Base-by-base conservation (phyloP, 2,797 vertebrate species). In the Sebastes oblongus region DNA sequence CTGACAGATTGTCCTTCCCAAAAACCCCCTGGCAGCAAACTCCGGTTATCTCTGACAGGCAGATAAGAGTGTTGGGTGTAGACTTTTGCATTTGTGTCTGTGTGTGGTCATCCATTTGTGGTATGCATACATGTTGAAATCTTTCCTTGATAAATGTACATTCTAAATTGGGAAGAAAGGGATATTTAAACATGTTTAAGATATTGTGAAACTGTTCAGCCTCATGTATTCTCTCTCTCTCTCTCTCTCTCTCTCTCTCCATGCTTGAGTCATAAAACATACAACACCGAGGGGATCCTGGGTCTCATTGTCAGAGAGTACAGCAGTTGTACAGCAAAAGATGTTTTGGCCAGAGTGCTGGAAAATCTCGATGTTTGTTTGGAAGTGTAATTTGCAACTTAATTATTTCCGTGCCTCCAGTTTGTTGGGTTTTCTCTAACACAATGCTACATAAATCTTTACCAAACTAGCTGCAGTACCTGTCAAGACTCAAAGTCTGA, bases 281-380 rank as follows among this genome's bases (percentile, higher is more conserved):
- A 83, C 80, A 88, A 76, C 71, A 79, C 83, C 46, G 24, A 77
- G 27, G 80, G 83, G 71, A 87, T 77, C 64, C 69, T 61, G 67
- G 76, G 75, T 90, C 78, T 80, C 68, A 85, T 77, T 91, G 82
- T 94, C 87, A 79, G 22, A 75, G 78, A 65, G 66, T 25, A 58
- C 52, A 85, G 58, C 60, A 66, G 70, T 76, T 78, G 46, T 86
- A 85, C 80, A 86, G 78, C 82, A 86, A 88, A 90, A 83, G 50
- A 73, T 74, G 66, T 80, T 71, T 89, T 93, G 90, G 89, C 83
- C 67, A 70, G 34, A 70, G 30, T 20, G 54, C 69, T 87, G 91
- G 90, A 92, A 94, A 93, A 88, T 91, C 75, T 75, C 68, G 73
- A 84, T 86, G 86, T 91, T 88, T 91, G 84, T 91, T 92, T 92